A percentile compares a stretch with the other conserved stretches of the same genome.
These are phyloP conservation scores for Mizuhopecten yessoensis DNA, from an alignment of 1,140 invertebrate genomes.

Conservation along the genomic window DNA sequence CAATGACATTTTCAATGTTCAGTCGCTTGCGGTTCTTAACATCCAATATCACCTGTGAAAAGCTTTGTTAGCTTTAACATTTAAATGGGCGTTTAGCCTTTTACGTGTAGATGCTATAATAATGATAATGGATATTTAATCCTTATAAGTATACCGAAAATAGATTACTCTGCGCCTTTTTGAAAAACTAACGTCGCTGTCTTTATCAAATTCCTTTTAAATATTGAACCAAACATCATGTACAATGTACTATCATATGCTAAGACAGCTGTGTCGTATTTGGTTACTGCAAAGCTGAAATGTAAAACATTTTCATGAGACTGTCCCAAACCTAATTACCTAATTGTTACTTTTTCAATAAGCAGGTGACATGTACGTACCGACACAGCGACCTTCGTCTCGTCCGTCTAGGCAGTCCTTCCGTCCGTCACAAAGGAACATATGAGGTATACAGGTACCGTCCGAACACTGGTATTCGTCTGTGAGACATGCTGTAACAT, in stretches of 20 bases:
- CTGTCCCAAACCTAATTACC: too few relatives aligned
- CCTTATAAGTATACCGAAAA: not conserved
- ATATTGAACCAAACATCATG: too few relatives aligned
- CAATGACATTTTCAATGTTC: too few relatives aligned
- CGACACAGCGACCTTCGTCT: not conserved
- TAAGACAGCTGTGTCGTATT: too few relatives aligned
- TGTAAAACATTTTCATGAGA: too few relatives aligned
- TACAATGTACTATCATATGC: too few relatives aligned
- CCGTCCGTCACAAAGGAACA: not conserved
- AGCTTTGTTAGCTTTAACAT: not conserved
- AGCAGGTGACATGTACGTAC: not conserved
- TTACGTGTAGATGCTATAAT: too few relatives aligned
- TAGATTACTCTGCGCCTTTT: not conserved
- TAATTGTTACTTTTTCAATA: too few relatives aligned
- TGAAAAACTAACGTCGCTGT: not conserved
- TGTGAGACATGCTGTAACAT: not conserved
- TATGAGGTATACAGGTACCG: not conserved
- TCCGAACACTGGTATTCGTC: conserved; percentile 12
- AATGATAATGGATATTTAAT: too few relatives aligned
- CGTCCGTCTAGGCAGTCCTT: not conserved
- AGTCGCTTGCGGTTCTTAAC: not conserved
- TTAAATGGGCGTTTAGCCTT: not conserved
- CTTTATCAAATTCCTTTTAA: too few relatives aligned
- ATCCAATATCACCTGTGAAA: not conserved
- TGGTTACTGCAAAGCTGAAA: too few relatives aligned